These are phyloP conservation scores for Dicyrtoma fusca DNA, from an alignment of 2,888 invertebrate genomes.

Conservation along the genomic window DNA sequence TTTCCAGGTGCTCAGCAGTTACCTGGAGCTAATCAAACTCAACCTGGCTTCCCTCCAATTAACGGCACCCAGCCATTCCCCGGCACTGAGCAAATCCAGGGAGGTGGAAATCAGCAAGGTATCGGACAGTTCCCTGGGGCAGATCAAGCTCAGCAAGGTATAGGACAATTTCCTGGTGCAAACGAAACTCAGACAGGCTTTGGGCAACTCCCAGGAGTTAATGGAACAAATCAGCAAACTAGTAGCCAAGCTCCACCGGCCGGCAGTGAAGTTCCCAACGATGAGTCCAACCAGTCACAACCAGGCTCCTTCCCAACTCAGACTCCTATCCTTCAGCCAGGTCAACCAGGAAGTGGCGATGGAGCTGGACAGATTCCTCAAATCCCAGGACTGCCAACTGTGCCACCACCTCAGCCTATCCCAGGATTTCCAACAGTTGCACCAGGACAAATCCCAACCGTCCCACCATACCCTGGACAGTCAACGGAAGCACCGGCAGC, in stretches of 20 bases:
- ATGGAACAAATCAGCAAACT: background rate
- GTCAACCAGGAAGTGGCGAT: background rate
- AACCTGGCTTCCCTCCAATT: constrained; percentile 6
- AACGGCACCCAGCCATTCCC: background rate
- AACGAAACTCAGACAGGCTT: constrained; percentile 20
- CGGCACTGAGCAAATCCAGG: constrained; percentile 10
- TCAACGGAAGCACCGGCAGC: background rate
- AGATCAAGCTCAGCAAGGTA: constrained; percentile 15
- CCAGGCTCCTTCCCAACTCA: constrained; percentile 6
- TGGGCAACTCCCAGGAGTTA: constrained; percentile 7
- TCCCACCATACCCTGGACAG: constrained; percentile 23
- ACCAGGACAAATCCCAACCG: constrained; percentile 11
- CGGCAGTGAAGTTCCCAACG: background rate
- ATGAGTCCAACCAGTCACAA: background rate
- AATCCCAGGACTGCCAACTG: constrained; percentile 6
- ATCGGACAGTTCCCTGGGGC: constrained; percentile 24
- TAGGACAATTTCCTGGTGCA: constrained; percentile 10
- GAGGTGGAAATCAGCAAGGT: background rate
- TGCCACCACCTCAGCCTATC: background rate
- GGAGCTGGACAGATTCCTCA: constrained; percentile 20
- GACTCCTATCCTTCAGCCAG: constrained; percentile 33
- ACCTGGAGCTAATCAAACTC: constrained; percentile 12
- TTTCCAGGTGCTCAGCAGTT: constrained; percentile 17
- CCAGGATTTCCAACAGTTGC: constrained; percentile 10
- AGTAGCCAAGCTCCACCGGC: constrained; percentile 20